Evolutionary conservation across 2,888 invertebrate genomes (phyloP).

Genomic region (Leucophora obtusa): DNA sequence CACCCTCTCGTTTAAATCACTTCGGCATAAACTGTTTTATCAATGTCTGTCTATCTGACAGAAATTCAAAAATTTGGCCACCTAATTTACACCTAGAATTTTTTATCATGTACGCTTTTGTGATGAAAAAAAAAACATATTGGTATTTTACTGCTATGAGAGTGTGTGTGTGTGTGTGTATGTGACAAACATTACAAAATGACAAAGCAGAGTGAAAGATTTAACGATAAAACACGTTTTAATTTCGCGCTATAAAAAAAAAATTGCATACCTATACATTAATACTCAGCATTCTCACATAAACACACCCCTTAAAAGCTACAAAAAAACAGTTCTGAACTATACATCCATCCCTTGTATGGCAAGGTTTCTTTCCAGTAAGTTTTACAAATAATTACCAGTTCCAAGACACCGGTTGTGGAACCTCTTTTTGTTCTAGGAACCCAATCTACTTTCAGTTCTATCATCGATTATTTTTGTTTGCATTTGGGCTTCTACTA

Average conservation of each 20-base stretch:
- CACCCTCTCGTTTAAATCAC: too few relatives aligned
- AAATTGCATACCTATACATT: slow-evolving; percentile 57
- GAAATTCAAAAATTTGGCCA: not conserved
- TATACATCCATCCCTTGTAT: not conserved
- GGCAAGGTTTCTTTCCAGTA: too few relatives aligned
- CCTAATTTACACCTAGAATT: slow-evolving; percentile 20
- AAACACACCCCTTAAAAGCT: slow-evolving; percentile 26
- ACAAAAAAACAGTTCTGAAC: not conserved
- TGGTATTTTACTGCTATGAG: not conserved
- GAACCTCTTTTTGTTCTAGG: too few relatives aligned
- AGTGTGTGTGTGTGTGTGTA: not conserved
- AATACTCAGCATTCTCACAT: not conserved
- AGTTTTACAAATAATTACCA: too few relatives aligned
- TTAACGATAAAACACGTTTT: slow-evolving; percentile 77
- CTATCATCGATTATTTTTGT: too few relatives aligned
- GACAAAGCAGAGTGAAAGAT: slow-evolving; percentile 67
- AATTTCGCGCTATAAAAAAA: slow-evolving; percentile 68
- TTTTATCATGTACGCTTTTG: slow-evolving; percentile 4
- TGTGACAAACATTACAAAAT: slow-evolving; percentile 57
- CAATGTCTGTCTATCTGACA: not conserved
- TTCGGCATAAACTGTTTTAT: too few relatives aligned
- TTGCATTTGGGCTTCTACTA: too few relatives aligned
- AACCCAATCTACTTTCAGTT: too few relatives aligned
- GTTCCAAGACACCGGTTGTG: too few relatives aligned
- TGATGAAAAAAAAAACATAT: slow-evolving; percentile 7